Conservation (phyloP, 2,113 vertebrate species). For the Cathartes aura region DNA sequence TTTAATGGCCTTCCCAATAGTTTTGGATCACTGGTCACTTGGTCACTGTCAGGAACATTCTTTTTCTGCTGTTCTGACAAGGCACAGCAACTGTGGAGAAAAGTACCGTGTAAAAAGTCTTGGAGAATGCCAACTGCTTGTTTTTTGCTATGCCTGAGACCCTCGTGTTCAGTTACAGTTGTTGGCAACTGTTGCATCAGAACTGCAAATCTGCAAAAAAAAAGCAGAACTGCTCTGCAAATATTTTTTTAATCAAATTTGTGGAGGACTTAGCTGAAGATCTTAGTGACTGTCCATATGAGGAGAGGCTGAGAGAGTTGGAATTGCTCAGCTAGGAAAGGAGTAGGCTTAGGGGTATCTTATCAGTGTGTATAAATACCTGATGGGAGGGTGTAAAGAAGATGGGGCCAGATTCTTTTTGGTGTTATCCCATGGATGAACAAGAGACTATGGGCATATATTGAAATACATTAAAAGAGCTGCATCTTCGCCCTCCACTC, state of each 20-base stretch:
- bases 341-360: not conserved
- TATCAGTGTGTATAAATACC: not conserved
- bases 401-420: not conserved
- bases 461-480: not conserved
- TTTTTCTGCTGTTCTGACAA: not conserved
- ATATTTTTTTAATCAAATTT: not conserved
- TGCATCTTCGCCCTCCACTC: fast-evolving
- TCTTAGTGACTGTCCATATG: not conserved
- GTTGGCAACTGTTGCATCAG: not conserved
- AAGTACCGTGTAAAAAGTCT: not conserved
- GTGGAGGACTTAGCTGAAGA: not conserved
- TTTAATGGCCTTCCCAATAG: not conserved
- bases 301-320: not conserved
- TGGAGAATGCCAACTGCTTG: not conserved
- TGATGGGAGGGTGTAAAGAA: not conserved
- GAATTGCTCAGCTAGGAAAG: not conserved
- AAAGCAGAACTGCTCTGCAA: not conserved
- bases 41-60: not conserved
- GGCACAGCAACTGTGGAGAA: not conserved
- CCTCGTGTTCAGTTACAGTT: not conserved
- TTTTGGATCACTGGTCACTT: not conserved
- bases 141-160: not conserved
- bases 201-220: not conserved
- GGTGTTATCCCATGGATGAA: not conserved
- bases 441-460: not conserved